Evolutionary conservation across 1,140 invertebrate species (phyloP), one percentile per base, ranked within the genome.

Genomic region (Oryctes rhinoceros): DNA sequence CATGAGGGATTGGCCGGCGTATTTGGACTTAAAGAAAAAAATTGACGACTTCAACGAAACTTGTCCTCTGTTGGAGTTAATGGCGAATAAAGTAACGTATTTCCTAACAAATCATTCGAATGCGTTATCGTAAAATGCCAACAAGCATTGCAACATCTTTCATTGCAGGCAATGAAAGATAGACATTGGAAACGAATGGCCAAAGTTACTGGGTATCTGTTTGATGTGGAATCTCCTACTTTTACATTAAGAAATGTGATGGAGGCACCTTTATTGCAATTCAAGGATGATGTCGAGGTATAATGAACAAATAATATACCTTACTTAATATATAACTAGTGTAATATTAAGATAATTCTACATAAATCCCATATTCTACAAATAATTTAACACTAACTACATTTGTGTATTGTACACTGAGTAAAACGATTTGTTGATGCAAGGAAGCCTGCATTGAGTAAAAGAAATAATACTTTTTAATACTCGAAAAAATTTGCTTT

Each of bases 11-110:
- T 97, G 96, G 96, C 94, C 94, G 3, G 96, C 96, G 0, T 98
- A 91, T 87, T 92, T 94, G 37, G 95, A 96, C 83, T 87, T 97
- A 74, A 96, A 96, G 83, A 95, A 94, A 82, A 96, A 95, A 86
- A 96, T 98, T 82, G 95, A 97, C 81, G 95, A 97, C 83, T 97
- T 97, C 85, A 96, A 94, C 85, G 94, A 96, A 85, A 95, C 94
- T 78, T 96, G 95, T 85, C 96, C 96, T 0, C 86, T 97, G 18
- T 88, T 97, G 13, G 95, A 97, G 86, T 85, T 97, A 80, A 97
- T 98, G 96, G 93, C 95, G 0, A 95, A 96, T 85, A 95, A 95
- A 18, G 53, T 79, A 84, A 15, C 9, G 49, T 53, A 53, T 53
- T 59, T 6, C 6, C 53, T 2, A 15, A 59, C 15, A 59, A 53